Evolutionary conservation across 2,113 vertebrate genomes (phyloP).

Genomic region (Antechinus flavipes): DNA sequence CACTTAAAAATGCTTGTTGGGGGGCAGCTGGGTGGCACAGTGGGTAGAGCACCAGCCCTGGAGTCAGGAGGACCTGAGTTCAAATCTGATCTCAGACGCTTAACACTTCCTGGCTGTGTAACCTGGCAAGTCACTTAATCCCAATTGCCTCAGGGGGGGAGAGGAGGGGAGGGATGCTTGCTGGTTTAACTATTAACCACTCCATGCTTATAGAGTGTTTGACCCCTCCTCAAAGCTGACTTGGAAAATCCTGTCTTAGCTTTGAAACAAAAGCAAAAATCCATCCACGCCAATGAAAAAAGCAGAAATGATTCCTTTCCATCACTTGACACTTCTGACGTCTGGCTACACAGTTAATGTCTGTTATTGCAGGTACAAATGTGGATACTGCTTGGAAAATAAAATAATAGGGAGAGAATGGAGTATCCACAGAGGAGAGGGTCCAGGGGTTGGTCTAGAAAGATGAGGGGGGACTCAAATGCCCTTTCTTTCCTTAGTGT

Average conservation of each 20-base stretch:
- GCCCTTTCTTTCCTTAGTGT: not conserved
- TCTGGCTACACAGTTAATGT: not conserved
- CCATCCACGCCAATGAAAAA: not conserved
- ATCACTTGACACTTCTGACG: not conserved
- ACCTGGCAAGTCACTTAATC: too few relatives aligned
- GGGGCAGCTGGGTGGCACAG: too few relatives aligned
- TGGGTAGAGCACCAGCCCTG: too few relatives aligned
- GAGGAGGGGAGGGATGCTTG: fast-evolving
- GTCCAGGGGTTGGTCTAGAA: not conserved
- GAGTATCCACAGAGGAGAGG: too few relatives aligned
- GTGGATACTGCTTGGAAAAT: not conserved
- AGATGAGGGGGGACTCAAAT: not conserved
- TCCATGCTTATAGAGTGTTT: not conserved
- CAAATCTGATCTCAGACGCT: too few relatives aligned
- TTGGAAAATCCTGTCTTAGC: not conserved
- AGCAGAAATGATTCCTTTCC: not conserved
- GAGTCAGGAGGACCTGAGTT: too few relatives aligned
- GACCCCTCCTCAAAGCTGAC: not conserved
- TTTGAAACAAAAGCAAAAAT: not conserved
- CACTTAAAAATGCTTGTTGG: not conserved
- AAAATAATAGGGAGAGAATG: not conserved
- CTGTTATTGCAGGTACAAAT: not conserved
- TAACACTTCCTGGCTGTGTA: too few relatives aligned
- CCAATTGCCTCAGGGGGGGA: too few relatives aligned
- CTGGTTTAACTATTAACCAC: not conserved